A percentile compares a stretch with the other conserved stretches of the same genome.
phyloP scores from a whole-genome alignment of 2,797 vertebrate genomes.

The Perodicticus potto region DNA sequence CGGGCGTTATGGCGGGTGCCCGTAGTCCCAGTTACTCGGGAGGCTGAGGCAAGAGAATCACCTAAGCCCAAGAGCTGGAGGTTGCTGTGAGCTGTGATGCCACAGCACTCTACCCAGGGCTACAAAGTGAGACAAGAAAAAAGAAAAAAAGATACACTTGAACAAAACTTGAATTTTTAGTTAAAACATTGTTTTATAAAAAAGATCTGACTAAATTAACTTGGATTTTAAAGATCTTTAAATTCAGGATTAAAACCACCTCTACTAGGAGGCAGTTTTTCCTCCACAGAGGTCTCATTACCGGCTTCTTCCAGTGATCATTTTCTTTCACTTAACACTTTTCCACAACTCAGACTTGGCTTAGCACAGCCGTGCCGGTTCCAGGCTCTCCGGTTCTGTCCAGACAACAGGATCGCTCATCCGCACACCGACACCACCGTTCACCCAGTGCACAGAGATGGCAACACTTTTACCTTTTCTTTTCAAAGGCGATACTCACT shows the following conservation, averaged over 20 bases:
- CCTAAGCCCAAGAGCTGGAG: no score
- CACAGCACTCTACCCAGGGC: no score
- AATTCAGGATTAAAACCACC: not conserved
- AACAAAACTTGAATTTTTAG: not conserved
- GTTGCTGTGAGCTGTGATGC: no score
- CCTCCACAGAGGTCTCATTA: fast-evolving
- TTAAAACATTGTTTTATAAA: not conserved
- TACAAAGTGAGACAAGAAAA: no score
- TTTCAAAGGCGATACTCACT: not conserved
- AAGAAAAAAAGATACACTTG: not conserved
- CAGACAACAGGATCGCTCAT: fast-evolving
- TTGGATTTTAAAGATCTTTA: not conserved
- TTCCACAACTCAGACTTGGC: not conserved
- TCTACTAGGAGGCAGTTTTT: not conserved
- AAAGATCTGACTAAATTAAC: not conserved
- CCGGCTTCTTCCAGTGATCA: fast-evolving
- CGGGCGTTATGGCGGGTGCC: no score
- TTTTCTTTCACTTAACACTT: not conserved
- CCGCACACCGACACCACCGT: not conserved
- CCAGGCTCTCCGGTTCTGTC: not conserved
- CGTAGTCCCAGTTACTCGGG: no score
- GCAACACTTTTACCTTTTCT: not conserved
- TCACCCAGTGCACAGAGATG: not conserved
- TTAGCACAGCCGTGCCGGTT: fast-evolving
- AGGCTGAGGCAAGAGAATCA: no score